Evolutionary conservation across 1,140 invertebrate genomes (phyloP).

Genomic region (Leptopilina boulardi): DNA sequence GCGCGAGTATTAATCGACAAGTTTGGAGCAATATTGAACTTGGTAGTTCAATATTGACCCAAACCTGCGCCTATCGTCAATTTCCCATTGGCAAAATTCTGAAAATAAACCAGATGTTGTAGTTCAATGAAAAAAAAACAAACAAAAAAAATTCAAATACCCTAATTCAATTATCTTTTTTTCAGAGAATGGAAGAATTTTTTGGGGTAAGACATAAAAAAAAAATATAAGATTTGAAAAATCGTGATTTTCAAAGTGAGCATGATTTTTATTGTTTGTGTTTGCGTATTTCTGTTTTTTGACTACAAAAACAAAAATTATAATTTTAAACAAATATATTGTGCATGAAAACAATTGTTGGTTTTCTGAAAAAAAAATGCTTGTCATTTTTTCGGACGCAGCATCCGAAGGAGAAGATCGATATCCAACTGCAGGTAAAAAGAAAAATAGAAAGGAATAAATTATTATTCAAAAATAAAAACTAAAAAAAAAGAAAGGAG

Average conservation of each 20-base stretch:
- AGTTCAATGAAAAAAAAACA: no score
- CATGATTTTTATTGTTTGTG: constrained; percentile 12
- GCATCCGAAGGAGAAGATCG: constrained; percentile 73
- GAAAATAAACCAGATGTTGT: no score
- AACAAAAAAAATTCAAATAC: neutral
- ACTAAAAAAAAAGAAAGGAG: no score
- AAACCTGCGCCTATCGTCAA: no score
- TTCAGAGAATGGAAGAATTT: constrained; percentile 22
- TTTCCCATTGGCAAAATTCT: no score
- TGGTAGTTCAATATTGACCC: no score
- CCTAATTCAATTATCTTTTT: neutral
- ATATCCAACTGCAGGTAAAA: constrained; percentile 74
- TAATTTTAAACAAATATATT: constrained; percentile 39
- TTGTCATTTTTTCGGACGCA: constrained; percentile 71
- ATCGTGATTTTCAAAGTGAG: constrained; percentile 6
- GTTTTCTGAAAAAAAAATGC: constrained; percentile 35
- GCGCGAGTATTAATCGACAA: no score
- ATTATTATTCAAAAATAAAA: neutral
- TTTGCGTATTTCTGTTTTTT: neutral
- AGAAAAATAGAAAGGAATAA: constrained; percentile 40
- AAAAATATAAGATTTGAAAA: neutral
- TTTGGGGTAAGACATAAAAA: constrained; percentile 11
- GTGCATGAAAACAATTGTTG: constrained; percentile 36
- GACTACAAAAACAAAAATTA: neutral
- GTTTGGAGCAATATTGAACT: no score